Percentiles rank a stretch among this genome's conserved stretches.
phyloP scores from a whole-genome alignment of 2,113 vertebrate species.

The Callopanchax toddi region DNA sequence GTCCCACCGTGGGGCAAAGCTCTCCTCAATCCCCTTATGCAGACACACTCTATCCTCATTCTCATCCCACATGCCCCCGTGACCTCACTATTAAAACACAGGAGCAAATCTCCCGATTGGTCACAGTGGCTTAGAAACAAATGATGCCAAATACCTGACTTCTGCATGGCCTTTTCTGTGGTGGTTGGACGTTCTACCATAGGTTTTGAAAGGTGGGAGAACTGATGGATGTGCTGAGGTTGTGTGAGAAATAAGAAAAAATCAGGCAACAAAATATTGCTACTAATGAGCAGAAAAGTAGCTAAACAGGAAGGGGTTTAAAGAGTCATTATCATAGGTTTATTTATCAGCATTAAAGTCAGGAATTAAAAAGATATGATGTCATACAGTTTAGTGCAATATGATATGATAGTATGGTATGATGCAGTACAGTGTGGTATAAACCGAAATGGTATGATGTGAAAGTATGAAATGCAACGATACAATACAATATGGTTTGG shows the following conservation, averaged over 20 bases:
- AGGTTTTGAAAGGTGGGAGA: neutral
- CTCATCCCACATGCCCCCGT: slow-evolving; percentile 60
- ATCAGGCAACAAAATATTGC: neutral
- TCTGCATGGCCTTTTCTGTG: slow-evolving; percentile 53
- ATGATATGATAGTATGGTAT: too few relatives aligned
- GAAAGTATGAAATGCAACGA: neutral
- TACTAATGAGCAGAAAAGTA: too few relatives aligned
- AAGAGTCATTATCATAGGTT: too few relatives aligned
- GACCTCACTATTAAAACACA: slow-evolving; percentile 77
- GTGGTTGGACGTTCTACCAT: slow-evolving; percentile 38
- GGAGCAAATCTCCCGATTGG: slow-evolving; percentile 75
- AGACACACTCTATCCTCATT: slow-evolving; percentile 49
- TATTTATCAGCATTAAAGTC: neutral
- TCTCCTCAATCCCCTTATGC: slow-evolving; percentile 54
- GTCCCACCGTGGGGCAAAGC: slow-evolving; percentile 61
- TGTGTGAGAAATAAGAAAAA: neutral
- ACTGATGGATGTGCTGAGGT: neutral
- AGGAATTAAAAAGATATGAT: neutral
- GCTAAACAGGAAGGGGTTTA: too few relatives aligned
- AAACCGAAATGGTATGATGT: too few relatives aligned
- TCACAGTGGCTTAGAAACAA: slow-evolving; percentile 74
- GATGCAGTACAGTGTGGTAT: too few relatives aligned
- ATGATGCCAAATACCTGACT: slow-evolving; percentile 71
- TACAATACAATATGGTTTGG: neutral
- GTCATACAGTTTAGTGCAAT: too few relatives aligned